Evolutionary conservation across 2,888 invertebrate species (phyloP).

Genomic region (Caenorhabditis plicata): DNA sequence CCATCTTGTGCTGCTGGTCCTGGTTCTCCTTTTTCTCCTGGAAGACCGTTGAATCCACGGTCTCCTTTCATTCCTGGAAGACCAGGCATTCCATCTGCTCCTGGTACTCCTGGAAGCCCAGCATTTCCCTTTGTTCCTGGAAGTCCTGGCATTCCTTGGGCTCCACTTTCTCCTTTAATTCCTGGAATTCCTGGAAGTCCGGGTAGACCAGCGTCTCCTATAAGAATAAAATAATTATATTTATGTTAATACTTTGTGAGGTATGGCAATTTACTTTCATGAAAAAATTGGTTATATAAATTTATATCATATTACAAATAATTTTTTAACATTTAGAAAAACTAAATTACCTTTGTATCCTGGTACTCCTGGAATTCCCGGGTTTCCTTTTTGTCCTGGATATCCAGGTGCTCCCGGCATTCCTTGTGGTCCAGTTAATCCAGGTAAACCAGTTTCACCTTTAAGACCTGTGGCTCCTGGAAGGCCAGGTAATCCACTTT

Average conservation of each 20-base stretch:
- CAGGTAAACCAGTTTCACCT: slow-evolving; percentile 69
- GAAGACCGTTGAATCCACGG: slow-evolving; percentile 67
- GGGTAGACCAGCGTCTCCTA: slow-evolving; percentile 54
- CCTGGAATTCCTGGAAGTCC: slow-evolving; percentile 64
- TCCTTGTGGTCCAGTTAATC: slow-evolving; percentile 80
- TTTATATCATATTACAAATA: neutral
- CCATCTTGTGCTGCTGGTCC: slow-evolving; percentile 51
- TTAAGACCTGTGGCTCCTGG: slow-evolving; percentile 53
- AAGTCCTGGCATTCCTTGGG: slow-evolving; percentile 36
- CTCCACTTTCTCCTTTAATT: slow-evolving; percentile 49
- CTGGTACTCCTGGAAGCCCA: slow-evolving; percentile 64
- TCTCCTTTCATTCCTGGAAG: slow-evolving; percentile 64
- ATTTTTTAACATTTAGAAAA: neutral
- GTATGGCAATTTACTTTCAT: too few relatives aligned
- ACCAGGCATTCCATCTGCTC: slow-evolving; percentile 66
- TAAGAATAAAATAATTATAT: slow-evolving; percentile 1
- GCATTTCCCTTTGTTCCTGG: slow-evolving; percentile 57
- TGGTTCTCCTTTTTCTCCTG: slow-evolving; percentile 68
- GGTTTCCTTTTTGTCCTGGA: slow-evolving; percentile 65
- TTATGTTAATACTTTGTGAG: neutral
- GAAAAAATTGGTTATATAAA: neutral
- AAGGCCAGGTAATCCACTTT: slow-evolving; percentile 64
- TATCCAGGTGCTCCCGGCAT: slow-evolving; percentile 69
- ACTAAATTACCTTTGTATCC: slow-evolving; percentile 50
- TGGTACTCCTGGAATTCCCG: slow-evolving; percentile 61